These are phyloP conservation scores for Desmodus rotundus DNA, from an alignment of 2,113 vertebrate genomes.

Conservation along the genomic window DNA sequence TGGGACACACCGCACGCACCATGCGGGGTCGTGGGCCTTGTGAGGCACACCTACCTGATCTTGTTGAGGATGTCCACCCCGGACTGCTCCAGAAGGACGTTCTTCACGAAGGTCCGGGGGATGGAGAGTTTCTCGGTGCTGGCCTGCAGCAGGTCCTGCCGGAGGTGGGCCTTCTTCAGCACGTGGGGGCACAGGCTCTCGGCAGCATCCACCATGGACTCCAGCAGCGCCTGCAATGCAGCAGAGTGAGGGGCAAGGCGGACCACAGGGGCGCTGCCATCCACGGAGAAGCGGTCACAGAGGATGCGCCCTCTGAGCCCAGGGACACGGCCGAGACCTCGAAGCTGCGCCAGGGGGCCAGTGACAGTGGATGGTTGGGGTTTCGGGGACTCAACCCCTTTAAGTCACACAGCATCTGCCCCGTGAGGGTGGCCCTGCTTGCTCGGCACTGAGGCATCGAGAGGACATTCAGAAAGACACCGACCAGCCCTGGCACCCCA, in stretches of 20 bases:
- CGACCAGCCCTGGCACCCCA: background rate
- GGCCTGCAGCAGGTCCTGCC: conserved; percentile 90
- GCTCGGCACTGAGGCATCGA: background rate
- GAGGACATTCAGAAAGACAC: background rate
- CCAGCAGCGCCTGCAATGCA: conserved; percentile 85
- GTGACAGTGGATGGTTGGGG: background rate
- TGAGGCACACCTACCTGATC: conserved; percentile 86
- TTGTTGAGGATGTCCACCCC: conserved; percentile 98
- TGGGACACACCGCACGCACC: background rate
- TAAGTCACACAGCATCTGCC: background rate
- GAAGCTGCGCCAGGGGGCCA: background rate
- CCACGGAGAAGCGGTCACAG: background rate
- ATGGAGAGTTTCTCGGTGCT: conserved; percentile 93
- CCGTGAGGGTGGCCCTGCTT: background rate
- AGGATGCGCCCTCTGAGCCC: background rate
- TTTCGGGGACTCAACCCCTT: background rate
- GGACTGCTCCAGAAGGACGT: conserved; percentile 95
- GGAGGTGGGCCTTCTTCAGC: conserved; percentile 90
- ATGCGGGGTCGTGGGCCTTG: background rate
- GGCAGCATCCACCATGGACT: conserved; percentile 94
- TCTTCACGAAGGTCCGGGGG: conserved; percentile 93
- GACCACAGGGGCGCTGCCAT: background rate
- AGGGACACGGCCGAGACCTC: background rate
- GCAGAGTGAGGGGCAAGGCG: background rate
- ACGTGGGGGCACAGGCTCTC: conserved; percentile 94